Evolutionary conservation across 1,140 invertebrate species (phyloP).

Genomic region (Drosophila ohnishii): DNA sequence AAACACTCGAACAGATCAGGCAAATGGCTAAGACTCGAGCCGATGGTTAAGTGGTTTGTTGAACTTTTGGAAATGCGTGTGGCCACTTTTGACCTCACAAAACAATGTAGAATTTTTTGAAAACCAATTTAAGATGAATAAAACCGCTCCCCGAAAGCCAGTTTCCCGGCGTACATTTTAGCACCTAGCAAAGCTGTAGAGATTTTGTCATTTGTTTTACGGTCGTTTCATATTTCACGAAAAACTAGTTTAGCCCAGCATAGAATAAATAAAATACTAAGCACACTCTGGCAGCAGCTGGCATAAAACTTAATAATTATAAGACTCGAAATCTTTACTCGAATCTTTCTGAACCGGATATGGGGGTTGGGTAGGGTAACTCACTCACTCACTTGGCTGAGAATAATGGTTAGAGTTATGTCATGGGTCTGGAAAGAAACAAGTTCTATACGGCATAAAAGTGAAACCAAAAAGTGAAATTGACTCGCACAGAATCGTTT

Average conservation of each 20-base stretch:
- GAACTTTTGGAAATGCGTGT: slow-evolving; percentile 29
- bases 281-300: slow-evolving; percentile 47
- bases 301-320: slow-evolving; percentile 75
- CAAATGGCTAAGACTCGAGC: slow-evolving; percentile 10
- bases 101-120: not conserved
- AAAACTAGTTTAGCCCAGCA: slow-evolving; percentile 62
- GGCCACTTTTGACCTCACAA: slow-evolving; percentile 34
- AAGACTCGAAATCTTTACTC: slow-evolving; percentile 34
- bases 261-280: slow-evolving; percentile 61
- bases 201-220: slow-evolving; percentile 34
- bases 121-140: slow-evolving; percentile 6
- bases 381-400: slow-evolving; percentile 14
- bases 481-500: slow-evolving; percentile 38
- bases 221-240: slow-evolving; percentile 45
- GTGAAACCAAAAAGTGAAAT: slow-evolving; percentile 79
- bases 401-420: slow-evolving; percentile 52
- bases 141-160: slow-evolving; percentile 26
- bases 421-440: slow-evolving; percentile 53
- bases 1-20: slow-evolving; percentile 35
- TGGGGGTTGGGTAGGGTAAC: slow-evolving; percentile 30
- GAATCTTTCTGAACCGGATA: slow-evolving; percentile 68
- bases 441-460: slow-evolving; percentile 49
- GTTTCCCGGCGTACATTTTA: slow-evolving; percentile 22
- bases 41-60: slow-evolving; percentile 28
- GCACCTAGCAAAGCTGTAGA: slow-evolving; percentile 24